These are phyloP conservation scores for Syritta pipiens DNA, from an alignment of 2,888 invertebrate species.

Conservation along the genomic window DNA sequence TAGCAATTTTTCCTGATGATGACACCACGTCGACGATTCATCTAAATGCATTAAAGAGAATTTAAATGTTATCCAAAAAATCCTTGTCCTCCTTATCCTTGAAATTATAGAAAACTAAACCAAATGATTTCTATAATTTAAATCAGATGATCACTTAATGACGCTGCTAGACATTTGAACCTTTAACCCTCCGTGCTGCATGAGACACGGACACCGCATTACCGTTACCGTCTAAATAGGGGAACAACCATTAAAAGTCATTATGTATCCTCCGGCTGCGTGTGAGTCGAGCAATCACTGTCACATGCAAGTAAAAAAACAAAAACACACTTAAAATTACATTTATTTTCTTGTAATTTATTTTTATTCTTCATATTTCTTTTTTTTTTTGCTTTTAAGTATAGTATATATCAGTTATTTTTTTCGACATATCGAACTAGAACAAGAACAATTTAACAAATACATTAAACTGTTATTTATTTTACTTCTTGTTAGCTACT, in stretches of 20 bases:
- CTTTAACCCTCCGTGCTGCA: not conserved
- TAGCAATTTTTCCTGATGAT: no score
- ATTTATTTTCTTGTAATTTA: constrained; percentile 32
- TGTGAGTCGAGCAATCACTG: no score
- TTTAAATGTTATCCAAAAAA: no score
- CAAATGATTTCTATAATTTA: not conserved
- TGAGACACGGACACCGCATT: no score
- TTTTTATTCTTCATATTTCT: constrained; percentile 44
- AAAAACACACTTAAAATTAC: no score
- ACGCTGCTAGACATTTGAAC: not conserved
- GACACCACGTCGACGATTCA: no score
- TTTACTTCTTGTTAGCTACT: constrained; percentile 39
- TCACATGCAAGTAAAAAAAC: no score
- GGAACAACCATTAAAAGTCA: no score
- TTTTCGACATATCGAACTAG: constrained; percentile 45
- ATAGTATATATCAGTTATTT: constrained; percentile 41
- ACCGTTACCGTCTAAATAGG: no score
- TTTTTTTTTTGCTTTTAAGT: constrained; percentile 23
- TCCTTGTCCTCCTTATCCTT: not conserved
- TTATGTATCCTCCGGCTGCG: no score
- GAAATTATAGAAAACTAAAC: not conserved
- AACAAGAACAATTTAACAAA: constrained; percentile 62
- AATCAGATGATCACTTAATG: not conserved
- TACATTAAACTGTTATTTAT: constrained; percentile 48
- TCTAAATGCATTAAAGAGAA: no score